These are phyloP conservation scores for Pissodes strobi DNA, from an alignment of 1,140 invertebrate genomes.

Conservation along the genomic window DNA sequence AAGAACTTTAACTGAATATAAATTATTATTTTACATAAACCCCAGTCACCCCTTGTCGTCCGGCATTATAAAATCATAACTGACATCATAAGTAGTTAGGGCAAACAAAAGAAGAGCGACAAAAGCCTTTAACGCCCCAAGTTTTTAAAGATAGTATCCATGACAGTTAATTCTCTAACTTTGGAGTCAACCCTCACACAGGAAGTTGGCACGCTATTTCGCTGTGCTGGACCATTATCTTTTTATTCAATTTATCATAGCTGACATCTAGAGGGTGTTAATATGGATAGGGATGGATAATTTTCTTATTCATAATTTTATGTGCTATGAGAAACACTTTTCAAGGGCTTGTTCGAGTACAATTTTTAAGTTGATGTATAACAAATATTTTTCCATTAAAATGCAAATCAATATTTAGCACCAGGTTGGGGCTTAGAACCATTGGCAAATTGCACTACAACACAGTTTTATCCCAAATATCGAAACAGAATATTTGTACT, in stretches of 20 bases:
- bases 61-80: constrained; percentile 46
- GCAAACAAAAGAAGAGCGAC: constrained; percentile 47
- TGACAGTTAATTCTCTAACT: constrained; percentile 50
- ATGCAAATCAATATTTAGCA: too few species aligned
- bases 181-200: constrained; percentile 40
- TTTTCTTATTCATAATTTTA: constrained; percentile 9
- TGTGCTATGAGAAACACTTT: constrained; percentile 4
- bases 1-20: constrained; percentile 39
- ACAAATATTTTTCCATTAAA: too few species aligned
- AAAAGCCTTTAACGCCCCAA: constrained; percentile 43
- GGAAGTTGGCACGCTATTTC: constrained; percentile 43
- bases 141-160: constrained; percentile 50
- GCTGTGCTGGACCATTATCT: constrained; percentile 49
- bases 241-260: constrained; percentile 49
- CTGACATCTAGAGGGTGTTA: constrained; percentile 45
- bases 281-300: constrained; percentile 30
- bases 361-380: too few species aligned
- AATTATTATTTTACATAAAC: constrained; percentile 49
- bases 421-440: too few species aligned
- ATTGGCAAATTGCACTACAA: too few species aligned
- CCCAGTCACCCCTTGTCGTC: constrained; percentile 26
- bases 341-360: too few species aligned
- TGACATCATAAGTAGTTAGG: constrained; percentile 45
- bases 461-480: too few species aligned
- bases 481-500: too few species aligned